Percentiles rank a stretch among this genome's conserved stretches.
phyloP scores from a whole-genome alignment of 1,140 invertebrate genomes.

The Sitodiplosis mosellana region DNA sequence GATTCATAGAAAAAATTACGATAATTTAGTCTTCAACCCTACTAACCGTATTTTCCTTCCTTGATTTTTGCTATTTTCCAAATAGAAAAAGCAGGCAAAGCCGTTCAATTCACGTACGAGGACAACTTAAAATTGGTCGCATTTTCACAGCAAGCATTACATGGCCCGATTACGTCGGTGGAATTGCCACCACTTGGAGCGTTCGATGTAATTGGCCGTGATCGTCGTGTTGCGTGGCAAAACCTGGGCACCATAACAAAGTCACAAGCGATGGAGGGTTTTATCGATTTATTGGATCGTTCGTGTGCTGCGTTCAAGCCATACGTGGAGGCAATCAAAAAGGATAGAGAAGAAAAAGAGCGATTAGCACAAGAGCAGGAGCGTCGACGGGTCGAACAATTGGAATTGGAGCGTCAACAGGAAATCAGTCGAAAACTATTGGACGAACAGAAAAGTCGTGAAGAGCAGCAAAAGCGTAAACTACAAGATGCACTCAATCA shows the following conservation, averaged over 20 bases:
- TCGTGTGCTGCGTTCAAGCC: slow-evolving; percentile 77
- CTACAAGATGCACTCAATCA: slow-evolving; percentile 93
- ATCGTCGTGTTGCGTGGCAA: slow-evolving; percentile 85
- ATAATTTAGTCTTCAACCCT: background rate
- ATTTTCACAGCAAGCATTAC: slow-evolving; percentile 74
- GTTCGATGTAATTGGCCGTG: slow-evolving; percentile 85
- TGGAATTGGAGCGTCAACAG: slow-evolving; percentile 29
- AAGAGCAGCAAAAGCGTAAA: slow-evolving; percentile 50
- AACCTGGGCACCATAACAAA: slow-evolving; percentile 67
- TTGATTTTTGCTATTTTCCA: slow-evolving; percentile 11
- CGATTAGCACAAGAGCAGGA: slow-evolving; percentile 17
- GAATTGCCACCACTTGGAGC: slow-evolving; percentile 74
- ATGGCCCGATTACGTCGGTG: slow-evolving; percentile 63
- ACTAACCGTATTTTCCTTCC: slow-evolving; percentile 1
- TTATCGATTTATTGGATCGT: slow-evolving; percentile 70
- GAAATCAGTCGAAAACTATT: slow-evolving; percentile 35
- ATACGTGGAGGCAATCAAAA: slow-evolving; percentile 77
- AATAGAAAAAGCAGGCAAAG: slow-evolving; percentile 93
- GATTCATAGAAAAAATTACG: slow-evolving; percentile 1
- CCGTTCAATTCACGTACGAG: slow-evolving; percentile 82
- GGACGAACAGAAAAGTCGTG: slow-evolving; percentile 33
- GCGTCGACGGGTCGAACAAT: slow-evolving; percentile 17
- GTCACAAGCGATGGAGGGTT: slow-evolving; percentile 77
- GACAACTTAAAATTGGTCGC: slow-evolving; percentile 83
- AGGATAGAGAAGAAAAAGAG: slow-evolving; percentile 61